Base-by-base conservation (phyloP, 2,888 invertebrate genomes). In the Thecocarcelia acutangulata region DNA sequence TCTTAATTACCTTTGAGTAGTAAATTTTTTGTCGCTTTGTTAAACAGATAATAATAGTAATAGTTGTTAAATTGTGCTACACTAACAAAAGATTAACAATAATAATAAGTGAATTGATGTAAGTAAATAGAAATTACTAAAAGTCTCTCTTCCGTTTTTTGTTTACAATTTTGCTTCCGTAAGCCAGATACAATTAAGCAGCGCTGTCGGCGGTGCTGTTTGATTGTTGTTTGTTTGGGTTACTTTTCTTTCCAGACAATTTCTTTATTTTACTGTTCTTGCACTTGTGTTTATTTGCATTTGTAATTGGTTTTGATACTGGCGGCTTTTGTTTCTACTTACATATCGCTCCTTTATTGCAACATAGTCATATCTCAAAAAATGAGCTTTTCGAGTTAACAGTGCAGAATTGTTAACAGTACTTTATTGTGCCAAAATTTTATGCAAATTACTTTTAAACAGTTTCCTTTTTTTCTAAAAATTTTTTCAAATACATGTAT, bases 201-300 rank as follows among this genome's bases (percentile, higher is more conserved):
- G 24, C 42, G 12, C 37, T 75, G 75, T 15, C 48, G 28, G 48
- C 56, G 48, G 59, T 61, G n/a, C 13, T 24, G 46, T 28, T 46
- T 59, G 8, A n/a, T 12, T 44, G 15, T 15, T 8, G 1, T 58
- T 8, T 56, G 11, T 42, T 33, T 33, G 1, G 3, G 33, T 33
- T 33, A 8, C 24, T 15, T 44, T 28, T 24, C 15, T 44, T 24
- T 19, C 19, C 21, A 40, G 21, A 59, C 24, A 59, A 59, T 42
- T 15, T 42, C 21, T 24, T 59, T 42, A 17, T 42, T 58, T 40
- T 19, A 40, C 19, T 58, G 58, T 40, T 58, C 15, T 17, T 11
- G n/a, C 44, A 44, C 28, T 61, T 44, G 15, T 28, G 13, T 58
- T 13, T 40, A 21, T 58, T n/a, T 58, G 13, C 21, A 40, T 19